Conservation (phyloP, 2,113 vertebrate genomes). For the Bombycilla garrulus region DNA sequence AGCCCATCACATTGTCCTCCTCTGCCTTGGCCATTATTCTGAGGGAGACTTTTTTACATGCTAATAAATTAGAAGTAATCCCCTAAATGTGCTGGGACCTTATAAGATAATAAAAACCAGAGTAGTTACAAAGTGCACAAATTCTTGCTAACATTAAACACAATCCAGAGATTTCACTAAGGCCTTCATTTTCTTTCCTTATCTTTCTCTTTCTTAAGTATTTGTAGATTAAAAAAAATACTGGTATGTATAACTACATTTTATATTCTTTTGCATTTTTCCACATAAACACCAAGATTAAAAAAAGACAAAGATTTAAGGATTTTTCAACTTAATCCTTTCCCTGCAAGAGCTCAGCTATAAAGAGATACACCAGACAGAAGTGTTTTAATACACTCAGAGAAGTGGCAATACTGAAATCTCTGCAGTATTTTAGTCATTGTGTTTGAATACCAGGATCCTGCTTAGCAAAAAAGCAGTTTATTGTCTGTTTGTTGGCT, state of each 20-base stretch:
- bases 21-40: background rate
- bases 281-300: background rate
- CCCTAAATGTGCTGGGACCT: background rate
- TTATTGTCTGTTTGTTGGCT: background rate
- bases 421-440: background rate
- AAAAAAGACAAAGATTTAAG: background rate
- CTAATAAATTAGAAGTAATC: background rate
- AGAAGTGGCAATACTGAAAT: background rate
- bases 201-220: background rate
- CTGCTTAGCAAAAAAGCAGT: background rate
- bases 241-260: background rate
- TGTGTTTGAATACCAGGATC: background rate
- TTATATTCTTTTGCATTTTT: background rate
- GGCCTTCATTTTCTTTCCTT: background rate
- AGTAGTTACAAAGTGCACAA: background rate
- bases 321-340: background rate
- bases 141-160: background rate
- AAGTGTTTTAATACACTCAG: background rate
- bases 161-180: background rate
- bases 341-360: background rate
- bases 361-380: background rate
- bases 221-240: background rate
- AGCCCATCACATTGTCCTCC: accelerated
- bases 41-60: accelerated
- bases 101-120: background rate